Evolutionary conservation across 2,888 invertebrate species (phyloP).

Genomic region (Hyalella azteca): DNA sequence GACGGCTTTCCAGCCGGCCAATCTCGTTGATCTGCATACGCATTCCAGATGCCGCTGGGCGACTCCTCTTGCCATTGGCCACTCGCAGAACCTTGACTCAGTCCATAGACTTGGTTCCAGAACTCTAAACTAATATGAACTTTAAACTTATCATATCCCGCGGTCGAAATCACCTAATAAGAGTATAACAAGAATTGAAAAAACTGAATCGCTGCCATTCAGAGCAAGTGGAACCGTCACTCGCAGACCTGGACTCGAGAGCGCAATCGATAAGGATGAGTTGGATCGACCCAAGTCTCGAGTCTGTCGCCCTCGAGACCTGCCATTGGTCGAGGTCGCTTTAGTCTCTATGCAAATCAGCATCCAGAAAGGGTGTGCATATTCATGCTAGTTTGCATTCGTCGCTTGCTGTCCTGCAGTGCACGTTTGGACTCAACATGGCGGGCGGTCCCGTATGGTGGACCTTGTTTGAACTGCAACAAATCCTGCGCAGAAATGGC

Average conservation of each 20-base stretch:
- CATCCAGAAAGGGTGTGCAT: not conserved
- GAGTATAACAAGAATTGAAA: no score
- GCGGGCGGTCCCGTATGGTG: no score
- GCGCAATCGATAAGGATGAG: not conserved
- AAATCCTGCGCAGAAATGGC: no score
- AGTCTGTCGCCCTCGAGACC: not conserved
- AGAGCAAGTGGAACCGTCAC: not conserved
- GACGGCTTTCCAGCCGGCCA: not conserved
- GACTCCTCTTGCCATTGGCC: conserved; percentile 10
- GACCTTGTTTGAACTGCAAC: no score
- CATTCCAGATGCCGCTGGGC: not conserved
- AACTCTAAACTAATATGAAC: not conserved
- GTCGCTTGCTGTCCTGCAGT: not conserved
- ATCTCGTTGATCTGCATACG: conserved; percentile 27
- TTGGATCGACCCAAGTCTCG: not conserved
- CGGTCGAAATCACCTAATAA: not conserved
- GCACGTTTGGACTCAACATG: not conserved
- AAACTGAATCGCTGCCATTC: no score
- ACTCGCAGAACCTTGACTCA: not conserved
- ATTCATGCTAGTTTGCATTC: no score
- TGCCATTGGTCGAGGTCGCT: not conserved
- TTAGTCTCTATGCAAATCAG: not conserved
- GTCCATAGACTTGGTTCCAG: no score
- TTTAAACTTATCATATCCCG: not conserved
- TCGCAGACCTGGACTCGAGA: not conserved